phyloP scores from a whole-genome alignment of 2,888 invertebrate genomes.

The Camptogramma bilineatum region DNA sequence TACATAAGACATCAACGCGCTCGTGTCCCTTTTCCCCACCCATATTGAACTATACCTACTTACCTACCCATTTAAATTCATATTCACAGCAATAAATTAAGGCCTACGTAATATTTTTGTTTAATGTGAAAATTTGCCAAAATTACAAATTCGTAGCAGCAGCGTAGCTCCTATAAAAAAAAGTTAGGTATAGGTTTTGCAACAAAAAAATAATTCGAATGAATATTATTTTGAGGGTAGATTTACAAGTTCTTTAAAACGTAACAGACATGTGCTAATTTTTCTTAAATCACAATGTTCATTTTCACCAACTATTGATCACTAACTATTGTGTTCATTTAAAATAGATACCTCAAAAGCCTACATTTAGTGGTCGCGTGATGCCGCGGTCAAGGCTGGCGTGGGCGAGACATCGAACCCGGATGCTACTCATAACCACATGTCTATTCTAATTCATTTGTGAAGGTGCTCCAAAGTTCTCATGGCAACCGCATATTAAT shows the following conservation, averaged over 20 bases:
- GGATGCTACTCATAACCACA: conserved; percentile 63
- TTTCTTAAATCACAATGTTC: neutral
- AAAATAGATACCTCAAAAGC: conserved; percentile 28
- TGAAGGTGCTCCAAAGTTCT: conserved; percentile 15
- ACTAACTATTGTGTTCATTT: neutral
- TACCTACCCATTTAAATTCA: conserved; percentile 6
- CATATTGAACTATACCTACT: conserved; percentile 12
- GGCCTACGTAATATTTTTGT: neutral
- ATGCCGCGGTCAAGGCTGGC: conserved; percentile 73
- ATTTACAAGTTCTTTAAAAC: neutral
- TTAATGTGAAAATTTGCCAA: neutral
- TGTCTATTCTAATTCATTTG: conserved; percentile 44
- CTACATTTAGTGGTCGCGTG: conserved; percentile 36
- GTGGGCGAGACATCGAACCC: conserved; percentile 80
- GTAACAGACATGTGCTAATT: neutral
- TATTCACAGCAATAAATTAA: neutral
- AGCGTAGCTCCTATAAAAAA: neutral
- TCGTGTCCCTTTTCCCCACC: conserved; percentile 14
- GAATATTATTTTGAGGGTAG: neutral
- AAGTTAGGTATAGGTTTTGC: no score
- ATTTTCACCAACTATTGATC: neutral
- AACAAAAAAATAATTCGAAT: neutral
- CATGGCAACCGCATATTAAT: conserved; percentile 42
- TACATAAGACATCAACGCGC: conserved; percentile 79
- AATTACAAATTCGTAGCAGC: neutral